Percentiles rank a stretch among this genome's conserved stretches.
Conservation (phyloP, 2,113 vertebrate species). For the Seriola dumerili region DNA sequence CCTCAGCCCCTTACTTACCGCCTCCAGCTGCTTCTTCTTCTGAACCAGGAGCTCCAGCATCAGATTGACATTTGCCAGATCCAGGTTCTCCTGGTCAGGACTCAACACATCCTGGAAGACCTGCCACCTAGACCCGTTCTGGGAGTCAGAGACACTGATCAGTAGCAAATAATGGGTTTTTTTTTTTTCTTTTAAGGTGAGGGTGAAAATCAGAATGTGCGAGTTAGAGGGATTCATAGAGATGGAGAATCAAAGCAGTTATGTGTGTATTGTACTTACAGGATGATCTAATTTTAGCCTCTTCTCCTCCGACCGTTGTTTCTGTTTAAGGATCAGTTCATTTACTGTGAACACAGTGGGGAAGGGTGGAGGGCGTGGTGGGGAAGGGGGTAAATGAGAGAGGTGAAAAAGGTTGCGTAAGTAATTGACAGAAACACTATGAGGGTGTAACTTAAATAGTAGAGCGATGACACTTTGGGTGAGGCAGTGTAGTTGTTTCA, state of each 20-base stretch:
- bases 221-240: background rate
- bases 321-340: constrained; percentile 99
- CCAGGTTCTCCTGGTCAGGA: constrained; percentile 96
- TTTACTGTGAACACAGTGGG: constrained; percentile 87
- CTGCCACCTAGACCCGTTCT: constrained; percentile 98
- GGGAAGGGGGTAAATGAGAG: background rate
- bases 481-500: background rate
- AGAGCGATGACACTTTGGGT: background rate
- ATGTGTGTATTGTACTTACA: constrained; percentile 86
- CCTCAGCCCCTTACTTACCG: constrained; percentile 83
- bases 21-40: constrained; percentile 98
- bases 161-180: background rate
- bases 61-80: constrained; percentile 97
- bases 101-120: constrained; percentile 95
- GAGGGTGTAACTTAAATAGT: background rate
- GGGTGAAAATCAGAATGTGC: background rate
- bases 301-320: constrained; percentile 97
- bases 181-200: background rate
- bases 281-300: constrained; percentile 97
- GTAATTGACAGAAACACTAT: background rate
- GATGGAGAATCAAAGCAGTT: background rate
- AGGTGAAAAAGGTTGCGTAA: background rate
- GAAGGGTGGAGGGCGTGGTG: background rate
- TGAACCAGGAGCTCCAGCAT: constrained; percentile 97
- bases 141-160: constrained; percentile 14